Evolutionary conservation across 2,797 vertebrate species (phyloP).

Genomic region (Epinephelus awoara): DNA sequence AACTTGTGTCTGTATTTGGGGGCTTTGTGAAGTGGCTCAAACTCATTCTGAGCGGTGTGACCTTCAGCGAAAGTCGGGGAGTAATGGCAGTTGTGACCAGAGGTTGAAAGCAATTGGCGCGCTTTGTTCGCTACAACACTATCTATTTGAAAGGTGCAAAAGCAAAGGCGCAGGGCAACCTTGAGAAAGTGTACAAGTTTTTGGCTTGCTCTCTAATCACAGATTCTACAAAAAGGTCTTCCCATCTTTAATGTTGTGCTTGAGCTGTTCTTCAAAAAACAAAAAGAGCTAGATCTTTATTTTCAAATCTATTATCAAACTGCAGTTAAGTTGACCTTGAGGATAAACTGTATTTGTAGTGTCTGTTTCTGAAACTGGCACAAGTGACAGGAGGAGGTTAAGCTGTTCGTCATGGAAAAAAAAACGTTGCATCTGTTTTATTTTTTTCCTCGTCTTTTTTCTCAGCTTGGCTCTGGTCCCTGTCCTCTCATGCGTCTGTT

Average conservation of each 20-base stretch:
- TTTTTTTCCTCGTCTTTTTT: not conserved
- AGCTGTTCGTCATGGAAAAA: constrained; percentile 17
- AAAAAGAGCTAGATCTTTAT: not conserved
- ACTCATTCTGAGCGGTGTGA: constrained; percentile 44
- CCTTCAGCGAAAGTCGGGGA: constrained; percentile 56
- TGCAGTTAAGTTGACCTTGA: constrained; percentile 35
- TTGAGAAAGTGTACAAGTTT: not conserved
- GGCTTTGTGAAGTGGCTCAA: constrained; percentile 42
- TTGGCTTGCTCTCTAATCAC: constrained; percentile 7
- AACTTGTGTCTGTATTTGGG: constrained; percentile 54
- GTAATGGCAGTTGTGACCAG: constrained; percentile 28
- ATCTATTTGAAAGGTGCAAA: constrained; percentile 22
- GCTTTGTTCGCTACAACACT: constrained; percentile 16
- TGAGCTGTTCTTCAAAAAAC: constrained; percentile 9
- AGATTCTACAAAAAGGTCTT: constrained; percentile 17
- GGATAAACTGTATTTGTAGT: constrained; percentile 31
- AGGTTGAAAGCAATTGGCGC: constrained; percentile 32
- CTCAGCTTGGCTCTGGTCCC: constrained; percentile 24
- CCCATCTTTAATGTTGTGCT: constrained; percentile 8
- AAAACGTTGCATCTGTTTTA: constrained; percentile 10
- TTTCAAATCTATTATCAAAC: constrained; percentile 25
- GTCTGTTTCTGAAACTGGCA: constrained; percentile 31
- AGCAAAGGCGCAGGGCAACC: constrained; percentile 15
- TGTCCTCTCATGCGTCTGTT: constrained; percentile 23
- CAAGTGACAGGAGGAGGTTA: constrained; percentile 35